Base-by-base conservation (phyloP, 2,888 invertebrate species). In the Papilio elwesi region DNA sequence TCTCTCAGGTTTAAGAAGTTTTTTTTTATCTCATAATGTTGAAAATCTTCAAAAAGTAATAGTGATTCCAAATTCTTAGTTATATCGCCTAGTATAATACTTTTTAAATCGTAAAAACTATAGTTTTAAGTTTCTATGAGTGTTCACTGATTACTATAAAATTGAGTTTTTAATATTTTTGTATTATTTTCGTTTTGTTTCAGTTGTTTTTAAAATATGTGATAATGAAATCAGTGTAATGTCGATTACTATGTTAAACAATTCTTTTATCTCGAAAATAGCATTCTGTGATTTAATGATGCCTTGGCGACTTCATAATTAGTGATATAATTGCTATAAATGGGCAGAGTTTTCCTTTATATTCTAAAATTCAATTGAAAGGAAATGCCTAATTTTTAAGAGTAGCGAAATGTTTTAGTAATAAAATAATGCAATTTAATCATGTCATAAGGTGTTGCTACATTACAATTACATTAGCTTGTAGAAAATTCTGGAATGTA, bases 1-100 rank as follows among this genome's bases (percentile, higher is more conserved):
- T 93, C 93, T 93, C 92, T 93, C 85, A 87, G 86, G 89, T 86
- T 91, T 90, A 92, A 91, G 90, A 89, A 87, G n/a, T 53, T n/a
- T 57, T 36, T 83, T 89, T 90, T 90, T 89, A 90, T 83, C 85
- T 87, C 83, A 86, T 88, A 85, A 86, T 84, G 77, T 83, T 80
- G 77, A 82, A 83, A 82, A 80, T 78, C 78, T 85, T 85, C 81
- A 83, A 84, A 85, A 82, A 13, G 13, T 38, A 38, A 76, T 81
- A 82, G 81, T 55, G 81, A 82, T 80, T 85, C 82, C 78, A 87
- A 87, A 88, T 87, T 85, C 82, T 83, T 87, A 86, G 82, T 78
- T 81, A 81, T 81, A 85, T 83, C 84, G 87, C 83, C 84, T 83
- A 80, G 80, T 84, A 79, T 80, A 77, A 70, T 76, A 77, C 79